phyloP scores from a whole-genome alignment of 2,797 vertebrate species.

The Tarsius wallacei region DNA sequence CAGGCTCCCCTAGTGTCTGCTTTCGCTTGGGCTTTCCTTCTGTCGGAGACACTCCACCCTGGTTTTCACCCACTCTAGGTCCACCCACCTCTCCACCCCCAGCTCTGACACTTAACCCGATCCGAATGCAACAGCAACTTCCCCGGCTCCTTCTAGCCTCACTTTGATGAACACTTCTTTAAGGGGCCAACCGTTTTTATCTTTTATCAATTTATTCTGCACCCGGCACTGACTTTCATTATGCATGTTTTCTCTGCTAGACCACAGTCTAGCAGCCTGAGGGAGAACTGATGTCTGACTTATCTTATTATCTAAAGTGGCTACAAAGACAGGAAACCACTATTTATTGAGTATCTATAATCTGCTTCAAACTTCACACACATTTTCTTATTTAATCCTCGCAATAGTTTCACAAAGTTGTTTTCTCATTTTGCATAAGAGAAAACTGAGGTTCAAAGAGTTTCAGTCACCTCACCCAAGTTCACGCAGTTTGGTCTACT shows the following conservation, averaged over 20 bases:
- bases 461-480: neutral
- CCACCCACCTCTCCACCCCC: neutral
- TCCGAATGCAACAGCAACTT: neutral
- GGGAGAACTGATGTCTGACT: conserved; percentile 50
- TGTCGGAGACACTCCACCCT: neutral
- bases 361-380: neutral
- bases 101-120: neutral
- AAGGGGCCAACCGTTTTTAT: neutral
- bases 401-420: neutral
- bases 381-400: conserved; percentile 45
- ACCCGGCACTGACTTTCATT: neutral
- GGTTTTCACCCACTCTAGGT: neutral
- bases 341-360: conserved; percentile 47
- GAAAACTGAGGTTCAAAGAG: conserved; percentile 24
- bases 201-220: neutral
- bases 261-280: neutral
- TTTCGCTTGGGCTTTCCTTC: neutral
- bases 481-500: neutral
- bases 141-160: neutral
- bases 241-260: neutral
- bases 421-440: conserved; percentile 40
- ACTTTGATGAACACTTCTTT: conserved; percentile 10
- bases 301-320: conserved; percentile 37
- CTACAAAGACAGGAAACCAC: conserved; percentile 55
- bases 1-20: neutral